Evolutionary conservation across 2,797 vertebrate species (phyloP).

Genomic region (Notamacropus eugenii): DNA sequence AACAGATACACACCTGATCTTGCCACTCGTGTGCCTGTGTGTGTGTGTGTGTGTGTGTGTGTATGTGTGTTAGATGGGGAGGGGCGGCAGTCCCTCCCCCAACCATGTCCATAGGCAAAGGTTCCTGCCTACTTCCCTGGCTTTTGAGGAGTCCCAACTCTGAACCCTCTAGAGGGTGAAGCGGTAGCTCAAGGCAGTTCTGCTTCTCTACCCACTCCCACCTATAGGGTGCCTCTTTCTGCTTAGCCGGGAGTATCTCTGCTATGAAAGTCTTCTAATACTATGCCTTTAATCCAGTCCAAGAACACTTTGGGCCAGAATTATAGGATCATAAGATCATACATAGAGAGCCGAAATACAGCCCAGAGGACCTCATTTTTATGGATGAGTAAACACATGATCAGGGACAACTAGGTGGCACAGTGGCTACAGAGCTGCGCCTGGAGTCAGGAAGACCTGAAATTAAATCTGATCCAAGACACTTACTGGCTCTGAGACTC

Average conservation of each 20-base stretch:
- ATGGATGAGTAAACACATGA: background rate
- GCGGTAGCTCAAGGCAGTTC: background rate
- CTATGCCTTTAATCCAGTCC: background rate
- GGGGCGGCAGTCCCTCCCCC: background rate
- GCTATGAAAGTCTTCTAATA: background rate
- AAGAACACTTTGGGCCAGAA: background rate
- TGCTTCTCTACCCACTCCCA: background rate
- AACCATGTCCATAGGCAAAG: background rate
- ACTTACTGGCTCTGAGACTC: background rate
- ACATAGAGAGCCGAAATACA: background rate
- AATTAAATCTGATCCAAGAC: background rate
- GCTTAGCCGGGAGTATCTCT: background rate
- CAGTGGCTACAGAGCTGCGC: background rate
- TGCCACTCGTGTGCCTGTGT: no score
- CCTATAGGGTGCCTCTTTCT: background rate
- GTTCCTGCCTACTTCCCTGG: background rate
- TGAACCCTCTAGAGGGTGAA: background rate
- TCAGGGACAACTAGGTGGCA: background rate
- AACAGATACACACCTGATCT: background rate
- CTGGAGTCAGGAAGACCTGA: background rate
- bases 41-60: background rate
- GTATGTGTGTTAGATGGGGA: background rate
- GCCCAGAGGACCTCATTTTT: background rate
- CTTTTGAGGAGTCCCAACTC: background rate
- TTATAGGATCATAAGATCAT: background rate